A percentile compares a stretch with the other conserved stretches of the same genome.
These are phyloP conservation scores for Chloroclysta siterata DNA, from an alignment of 2,888 invertebrate species.

Conservation along the genomic window DNA sequence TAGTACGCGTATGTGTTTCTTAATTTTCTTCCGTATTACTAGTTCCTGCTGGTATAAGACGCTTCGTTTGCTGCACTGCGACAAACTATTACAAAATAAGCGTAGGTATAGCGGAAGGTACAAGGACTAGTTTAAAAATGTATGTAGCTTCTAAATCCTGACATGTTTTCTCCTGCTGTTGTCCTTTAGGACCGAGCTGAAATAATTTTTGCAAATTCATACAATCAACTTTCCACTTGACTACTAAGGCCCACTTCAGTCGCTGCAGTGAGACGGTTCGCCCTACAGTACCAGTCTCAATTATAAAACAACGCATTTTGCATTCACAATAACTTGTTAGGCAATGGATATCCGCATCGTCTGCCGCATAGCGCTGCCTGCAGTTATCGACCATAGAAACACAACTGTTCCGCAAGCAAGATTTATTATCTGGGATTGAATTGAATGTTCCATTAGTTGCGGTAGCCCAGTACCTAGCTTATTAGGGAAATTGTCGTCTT, in stretches of 20 bases:
- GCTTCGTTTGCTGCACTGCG: conserved; percentile 4
- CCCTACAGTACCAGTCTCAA: conserved; percentile 24
- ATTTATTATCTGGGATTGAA: conserved; percentile 24
- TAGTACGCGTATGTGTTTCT: neutral
- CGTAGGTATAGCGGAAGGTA: neutral
- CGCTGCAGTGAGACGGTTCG: conserved; percentile 21
- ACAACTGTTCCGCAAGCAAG: conserved; percentile 27
- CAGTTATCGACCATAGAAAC: conserved; percentile 35
- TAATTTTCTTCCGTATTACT: conserved; percentile 5
- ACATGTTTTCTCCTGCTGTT: neutral
- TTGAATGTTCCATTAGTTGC: conserved; percentile 20
- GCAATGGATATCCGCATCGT: conserved; percentile 40
- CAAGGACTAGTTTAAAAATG: neutral
- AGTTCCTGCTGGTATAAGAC: neutral
- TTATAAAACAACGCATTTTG: conserved; percentile 32
- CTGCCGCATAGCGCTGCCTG: conserved; percentile 40
- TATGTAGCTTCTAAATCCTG: neutral
- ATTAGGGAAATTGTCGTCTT: neutral
- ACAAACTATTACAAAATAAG: neutral
- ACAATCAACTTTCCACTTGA: conserved; percentile 22
- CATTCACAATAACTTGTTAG: conserved; percentile 33
- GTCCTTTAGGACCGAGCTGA: conserved; percentile 1
- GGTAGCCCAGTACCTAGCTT: conserved; percentile 1
- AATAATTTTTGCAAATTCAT: conserved; percentile 26
- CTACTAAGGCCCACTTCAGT: conserved; percentile 27